Conservation (phyloP, 2,888 invertebrate genomes). For the Drosophila kambysellisi region DNA sequence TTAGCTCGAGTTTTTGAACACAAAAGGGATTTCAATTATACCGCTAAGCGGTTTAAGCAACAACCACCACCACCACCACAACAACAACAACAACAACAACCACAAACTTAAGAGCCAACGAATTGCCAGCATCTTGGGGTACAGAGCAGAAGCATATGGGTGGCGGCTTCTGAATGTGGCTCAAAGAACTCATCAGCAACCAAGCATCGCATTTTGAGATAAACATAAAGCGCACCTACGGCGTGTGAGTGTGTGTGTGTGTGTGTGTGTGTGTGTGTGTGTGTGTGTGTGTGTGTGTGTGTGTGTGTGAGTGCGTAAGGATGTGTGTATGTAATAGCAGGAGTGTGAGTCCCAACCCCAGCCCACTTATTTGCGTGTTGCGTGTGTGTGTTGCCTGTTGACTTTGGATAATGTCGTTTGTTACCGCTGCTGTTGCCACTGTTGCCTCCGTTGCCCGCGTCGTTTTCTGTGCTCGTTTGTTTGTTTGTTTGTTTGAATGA, state of each 20-base stretch:
- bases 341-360: conserved; percentile 18
- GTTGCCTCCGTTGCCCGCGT: conserved; percentile 9
- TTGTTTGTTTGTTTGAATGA: conserved; percentile 70
- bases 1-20: conserved; percentile 70
- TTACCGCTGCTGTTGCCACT: conserved; percentile 42
- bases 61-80: conserved; percentile 37
- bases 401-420: conserved; percentile 80
- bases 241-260: conserved; percentile 18
- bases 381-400: conserved; percentile 58
- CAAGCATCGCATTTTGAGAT: conserved; percentile 75
- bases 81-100: conserved; percentile 34
- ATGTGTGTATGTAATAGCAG: no score
- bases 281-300: no score
- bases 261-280: conserved; percentile 17
- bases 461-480: conserved; percentile 23
- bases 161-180: conserved; percentile 5
- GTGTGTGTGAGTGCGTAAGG: no score
- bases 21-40: conserved; percentile 79
- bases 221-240: conserved; percentile 77
- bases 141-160: background rate
- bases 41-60: conserved; percentile 75
- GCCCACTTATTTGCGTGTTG: conserved; percentile 3
- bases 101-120: conserved; percentile 59
- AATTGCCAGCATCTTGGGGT: conserved; percentile 50
- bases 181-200: conserved; percentile 72